These are phyloP conservation scores for Gortyna flavago DNA, from an alignment of 2,888 invertebrate genomes.

Conservation along the genomic window DNA sequence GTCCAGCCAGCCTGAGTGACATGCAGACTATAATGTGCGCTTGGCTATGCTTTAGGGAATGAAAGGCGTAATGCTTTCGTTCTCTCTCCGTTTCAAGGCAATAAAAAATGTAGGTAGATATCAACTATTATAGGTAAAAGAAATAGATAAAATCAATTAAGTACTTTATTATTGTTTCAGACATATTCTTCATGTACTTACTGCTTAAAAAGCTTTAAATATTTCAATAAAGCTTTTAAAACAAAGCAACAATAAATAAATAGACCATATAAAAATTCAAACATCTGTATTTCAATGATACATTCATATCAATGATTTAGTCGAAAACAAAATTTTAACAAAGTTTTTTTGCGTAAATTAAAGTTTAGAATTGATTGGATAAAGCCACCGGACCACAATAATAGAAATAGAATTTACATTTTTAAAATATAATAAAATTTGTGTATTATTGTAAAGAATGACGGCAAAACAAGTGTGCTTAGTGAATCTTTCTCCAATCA, in stretches of 20 bases:
- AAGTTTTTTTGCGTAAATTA: conserved; percentile 82
- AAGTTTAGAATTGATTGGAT: conserved; percentile 86
- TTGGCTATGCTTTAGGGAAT: too few relatives aligned
- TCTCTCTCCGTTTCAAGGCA: too few relatives aligned
- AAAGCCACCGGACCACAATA: conserved; percentile 78
- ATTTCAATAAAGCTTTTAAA: conserved; percentile 61
- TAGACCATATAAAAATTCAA: conserved; percentile 84
- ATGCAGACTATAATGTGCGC: too few relatives aligned
- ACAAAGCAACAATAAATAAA: conserved; percentile 69
- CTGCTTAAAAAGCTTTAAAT: conserved; percentile 59
- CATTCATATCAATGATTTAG: conserved; percentile 88
- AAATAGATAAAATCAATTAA: conserved; percentile 56
- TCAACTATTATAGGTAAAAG: conserved; percentile 28
- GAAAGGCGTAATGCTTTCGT: too few relatives aligned
- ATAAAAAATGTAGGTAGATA: neutral
- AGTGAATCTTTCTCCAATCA: conserved; percentile 85
- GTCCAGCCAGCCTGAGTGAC: too few relatives aligned
- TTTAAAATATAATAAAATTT: conserved; percentile 73
- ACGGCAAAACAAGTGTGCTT: conserved; percentile 71
- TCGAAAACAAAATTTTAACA: conserved; percentile 89
- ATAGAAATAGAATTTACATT: conserved; percentile 62
- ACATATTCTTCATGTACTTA: conserved; percentile 60
- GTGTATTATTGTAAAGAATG: conserved; percentile 76
- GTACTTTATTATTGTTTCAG: conserved; percentile 62
- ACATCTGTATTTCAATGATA: conserved; percentile 89